Base-by-base conservation (phyloP, 1,140 invertebrate genomes). In the Bactericera cockerelli region DNA sequence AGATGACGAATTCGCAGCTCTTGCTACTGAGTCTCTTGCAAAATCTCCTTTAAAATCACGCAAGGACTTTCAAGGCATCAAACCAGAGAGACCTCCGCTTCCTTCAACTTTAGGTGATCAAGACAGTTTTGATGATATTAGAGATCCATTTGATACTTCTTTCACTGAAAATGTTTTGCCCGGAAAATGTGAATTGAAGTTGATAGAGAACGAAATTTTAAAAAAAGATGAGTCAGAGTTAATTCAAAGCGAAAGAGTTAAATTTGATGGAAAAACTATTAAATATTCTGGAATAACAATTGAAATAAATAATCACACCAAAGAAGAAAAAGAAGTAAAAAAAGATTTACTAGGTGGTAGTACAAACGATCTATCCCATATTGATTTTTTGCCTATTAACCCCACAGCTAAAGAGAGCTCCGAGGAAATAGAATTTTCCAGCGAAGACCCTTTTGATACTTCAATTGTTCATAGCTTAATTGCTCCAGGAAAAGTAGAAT, bases 381-480 rank as follows among this genome's bases (percentile, higher is more conserved):
- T 88, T 33, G 77, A 76, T 1, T 80, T 85, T 63, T 74, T 79
- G 38, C 84, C 84, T 1, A 78, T 87, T 49, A 74, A 78, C 58
- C 86, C 85, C 0, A 61, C 67, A 28, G 60, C 69, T 14, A 63
- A 76, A 19, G 75, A 77, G 62, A 68, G 75, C 22, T 73, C 76
- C 49, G 71, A 75, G 62, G 73, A 76, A 49, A 70, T 77, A 14
- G 77, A 75, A 49, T 55, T 64, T 49, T 57, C 57, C 8, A 83
- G 87, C 65, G 79, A 81, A 16, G 89, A 92, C 76, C 88, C 87
- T 0, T 91, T 91, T 64, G 87, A 91, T 66, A 91, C 88, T 2
- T 88, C 87, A 0, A 78, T 80, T 13, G 77, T 88, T 8, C 79
- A 84, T 66, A 78, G 79, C 25, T 72, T 82, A 19, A 76, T 79